phyloP scores from a whole-genome alignment of 92 coral and sea anemone genomes.

The Virgularia gustaviana region DNA sequence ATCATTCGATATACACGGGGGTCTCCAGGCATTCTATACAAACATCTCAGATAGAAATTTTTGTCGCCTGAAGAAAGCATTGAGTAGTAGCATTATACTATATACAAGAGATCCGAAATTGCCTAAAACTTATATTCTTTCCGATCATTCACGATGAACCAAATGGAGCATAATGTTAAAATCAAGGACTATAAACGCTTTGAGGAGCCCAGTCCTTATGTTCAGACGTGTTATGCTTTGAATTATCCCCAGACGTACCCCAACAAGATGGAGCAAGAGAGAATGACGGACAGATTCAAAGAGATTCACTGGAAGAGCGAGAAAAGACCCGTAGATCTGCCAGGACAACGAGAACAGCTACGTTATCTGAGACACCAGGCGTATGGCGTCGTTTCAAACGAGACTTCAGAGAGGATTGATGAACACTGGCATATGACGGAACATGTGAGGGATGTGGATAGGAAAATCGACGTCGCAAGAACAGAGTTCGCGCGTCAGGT shows the following conservation, averaged over 20 bases:
- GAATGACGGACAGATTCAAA: slow-evolving; percentile 81
- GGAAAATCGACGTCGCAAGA: slow-evolving; percentile 76
- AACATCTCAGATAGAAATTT: too few relatives aligned
- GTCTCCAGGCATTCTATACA: too few relatives aligned
- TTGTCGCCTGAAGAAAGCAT: too few relatives aligned
- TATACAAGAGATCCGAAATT: too few relatives aligned
- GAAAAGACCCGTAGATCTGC: slow-evolving; percentile 60
- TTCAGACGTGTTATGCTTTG: slow-evolving; percentile 62
- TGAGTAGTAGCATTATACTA: too few relatives aligned
- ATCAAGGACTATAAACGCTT: slow-evolving; percentile 85
- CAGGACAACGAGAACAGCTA: slow-evolving; percentile 82
- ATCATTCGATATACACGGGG: too few relatives aligned
- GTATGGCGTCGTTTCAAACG: slow-evolving; percentile 71
- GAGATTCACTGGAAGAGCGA: slow-evolving; percentile 84
- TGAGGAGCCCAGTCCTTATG: slow-evolving; percentile 75
- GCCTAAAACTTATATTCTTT: too few relatives aligned
- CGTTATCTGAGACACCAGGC: slow-evolving; percentile 79
- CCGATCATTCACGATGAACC: too few relatives aligned
- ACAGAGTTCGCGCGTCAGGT: slow-evolving; percentile 82
- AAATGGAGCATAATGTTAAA: slow-evolving; percentile 93
- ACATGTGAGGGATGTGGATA: slow-evolving; percentile 58
- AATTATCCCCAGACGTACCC: slow-evolving; percentile 78
- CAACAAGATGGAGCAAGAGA: slow-evolving; percentile 69
- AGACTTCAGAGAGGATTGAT: slow-evolving; percentile 65
- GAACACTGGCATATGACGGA: slow-evolving; percentile 72